Conservation (phyloP, 2,888 invertebrate genomes). For the Eretmocerus hayati region DNA sequence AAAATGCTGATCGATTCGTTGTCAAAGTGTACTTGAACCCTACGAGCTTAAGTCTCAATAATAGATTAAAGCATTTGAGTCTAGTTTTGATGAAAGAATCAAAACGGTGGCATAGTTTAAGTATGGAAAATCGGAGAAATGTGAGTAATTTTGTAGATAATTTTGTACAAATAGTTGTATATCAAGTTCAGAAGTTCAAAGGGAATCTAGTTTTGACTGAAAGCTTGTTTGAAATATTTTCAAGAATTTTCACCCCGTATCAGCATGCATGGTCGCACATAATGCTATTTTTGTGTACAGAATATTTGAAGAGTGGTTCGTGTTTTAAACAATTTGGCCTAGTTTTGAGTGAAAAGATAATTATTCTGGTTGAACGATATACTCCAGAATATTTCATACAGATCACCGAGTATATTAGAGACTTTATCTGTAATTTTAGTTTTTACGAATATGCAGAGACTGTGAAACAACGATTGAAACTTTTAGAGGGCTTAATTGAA, state of each 20-base stretch:
- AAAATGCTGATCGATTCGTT: conserved; percentile 6
- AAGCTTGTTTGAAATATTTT: conserved; percentile 6
- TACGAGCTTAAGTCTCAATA: conserved; percentile 4
- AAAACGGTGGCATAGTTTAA: conserved; percentile 6
- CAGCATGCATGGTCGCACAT: conserved; percentile 10
- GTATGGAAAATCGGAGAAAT: conserved; percentile 6
- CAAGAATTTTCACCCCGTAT: conserved; percentile 4
- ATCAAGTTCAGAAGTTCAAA: conserved; percentile 15
- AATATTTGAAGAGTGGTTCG: conserved; percentile 2
- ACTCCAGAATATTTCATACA: conserved; percentile 17
- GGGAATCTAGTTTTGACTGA: conserved; percentile 7
- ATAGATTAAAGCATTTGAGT: conserved; percentile 3
- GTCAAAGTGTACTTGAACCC: conserved; percentile 15
- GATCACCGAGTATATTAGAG: conserved; percentile 8
- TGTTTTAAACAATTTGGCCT: conserved; percentile 19
- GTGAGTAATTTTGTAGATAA: conserved; percentile 9
- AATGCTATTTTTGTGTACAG: conserved; percentile 14
- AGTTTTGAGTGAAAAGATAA: conserved; percentile 13
- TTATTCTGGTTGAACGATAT: conserved; percentile 11
- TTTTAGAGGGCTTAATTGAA: conserved; percentile 15
- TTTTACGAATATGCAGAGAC: conserved; percentile 9
- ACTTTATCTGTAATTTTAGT: conserved; percentile 12
- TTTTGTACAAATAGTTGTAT: conserved; percentile 5
- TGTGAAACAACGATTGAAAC: conserved; percentile 4
- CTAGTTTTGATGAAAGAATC: conserved; percentile 5